Percentiles rank a stretch among this genome's conserved stretches.
phyloP scores from a whole-genome alignment of 2,888 invertebrate species.

The Ophion ellenae region DNA sequence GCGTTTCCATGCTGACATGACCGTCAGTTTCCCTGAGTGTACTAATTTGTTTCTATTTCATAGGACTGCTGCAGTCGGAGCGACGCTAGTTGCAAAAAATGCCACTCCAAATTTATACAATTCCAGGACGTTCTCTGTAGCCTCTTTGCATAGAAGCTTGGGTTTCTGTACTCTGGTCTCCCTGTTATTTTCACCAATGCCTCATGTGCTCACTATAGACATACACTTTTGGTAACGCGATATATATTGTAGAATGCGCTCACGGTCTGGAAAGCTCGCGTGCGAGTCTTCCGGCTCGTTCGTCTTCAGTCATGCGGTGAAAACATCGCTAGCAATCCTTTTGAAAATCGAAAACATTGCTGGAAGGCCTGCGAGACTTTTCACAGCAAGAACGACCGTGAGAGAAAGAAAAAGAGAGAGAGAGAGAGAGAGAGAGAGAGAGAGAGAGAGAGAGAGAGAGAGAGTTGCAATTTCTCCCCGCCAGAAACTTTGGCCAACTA shows the following conservation, averaged over 20 bases:
- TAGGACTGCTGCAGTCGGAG: no score
- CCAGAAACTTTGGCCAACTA: conserved; percentile 68
- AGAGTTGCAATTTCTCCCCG: conserved; percentile 41
- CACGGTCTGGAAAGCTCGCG: conserved; percentile 31
- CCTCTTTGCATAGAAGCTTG: no score
- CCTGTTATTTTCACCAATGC: neutral
- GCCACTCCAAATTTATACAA: no score
- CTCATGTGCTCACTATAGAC: conserved; percentile 6
- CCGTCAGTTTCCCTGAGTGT: no score
- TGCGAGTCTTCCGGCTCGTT: conserved; percentile 63
- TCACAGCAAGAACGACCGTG: neutral
- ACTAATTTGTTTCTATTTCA: no score
- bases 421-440: conserved; percentile 35
- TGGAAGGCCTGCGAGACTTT: conserved; percentile 50
- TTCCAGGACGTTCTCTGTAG: no score
- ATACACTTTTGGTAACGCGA: conserved; percentile 5
- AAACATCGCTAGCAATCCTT: conserved; percentile 45
- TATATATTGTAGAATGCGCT: conserved; percentile 15
- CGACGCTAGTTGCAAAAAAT: no score
- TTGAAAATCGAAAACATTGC: conserved; percentile 62
- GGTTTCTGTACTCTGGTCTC: no score
- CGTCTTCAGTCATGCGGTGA: conserved; percentile 64
- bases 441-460: conserved; percentile 19
- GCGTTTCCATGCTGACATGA: no score
- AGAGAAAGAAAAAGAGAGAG: conserved; percentile 16